These are phyloP conservation scores for Nautilus pompilius DNA, from an alignment of 1,140 invertebrate genomes.

Conservation along the genomic window DNA sequence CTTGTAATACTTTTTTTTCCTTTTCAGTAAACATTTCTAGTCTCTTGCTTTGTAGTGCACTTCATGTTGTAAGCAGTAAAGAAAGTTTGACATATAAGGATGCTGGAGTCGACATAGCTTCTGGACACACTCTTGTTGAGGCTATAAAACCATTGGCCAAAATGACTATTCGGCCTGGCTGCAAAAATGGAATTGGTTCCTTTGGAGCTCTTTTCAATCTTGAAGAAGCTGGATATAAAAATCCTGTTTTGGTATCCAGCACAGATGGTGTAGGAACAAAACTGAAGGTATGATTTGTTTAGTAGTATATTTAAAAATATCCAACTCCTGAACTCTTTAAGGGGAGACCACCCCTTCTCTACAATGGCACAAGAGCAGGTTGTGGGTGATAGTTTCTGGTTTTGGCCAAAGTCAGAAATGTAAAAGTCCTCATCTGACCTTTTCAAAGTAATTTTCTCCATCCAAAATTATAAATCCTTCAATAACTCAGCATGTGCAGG, in stretches of 20 bases:
- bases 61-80: background rate
- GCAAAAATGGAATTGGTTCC: constrained; percentile 76
- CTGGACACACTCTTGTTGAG: constrained; percentile 80
- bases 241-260: constrained; percentile 87
- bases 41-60: background rate
- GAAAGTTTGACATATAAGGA: constrained; percentile 78
- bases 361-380: no score
- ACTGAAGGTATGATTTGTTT: constrained; percentile 74
- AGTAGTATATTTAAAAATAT: no score
- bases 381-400: no score
- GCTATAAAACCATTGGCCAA: constrained; percentile 75
- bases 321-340: no score
- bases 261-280: constrained; percentile 98
- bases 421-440: no score
- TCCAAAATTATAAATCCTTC: no score
- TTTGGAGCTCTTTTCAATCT: constrained; percentile 92
- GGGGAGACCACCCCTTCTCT: no score
- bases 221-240: constrained; percentile 63
- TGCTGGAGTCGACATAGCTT: constrained; percentile 90
- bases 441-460: no score
- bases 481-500: no score
- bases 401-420: no score
- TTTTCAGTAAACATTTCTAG: no score
- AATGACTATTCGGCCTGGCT: constrained; percentile 62
- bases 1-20: background rate